These are phyloP conservation scores for Troides aeacus DNA, from an alignment of 2,888 invertebrate species.

Conservation along the genomic window DNA sequence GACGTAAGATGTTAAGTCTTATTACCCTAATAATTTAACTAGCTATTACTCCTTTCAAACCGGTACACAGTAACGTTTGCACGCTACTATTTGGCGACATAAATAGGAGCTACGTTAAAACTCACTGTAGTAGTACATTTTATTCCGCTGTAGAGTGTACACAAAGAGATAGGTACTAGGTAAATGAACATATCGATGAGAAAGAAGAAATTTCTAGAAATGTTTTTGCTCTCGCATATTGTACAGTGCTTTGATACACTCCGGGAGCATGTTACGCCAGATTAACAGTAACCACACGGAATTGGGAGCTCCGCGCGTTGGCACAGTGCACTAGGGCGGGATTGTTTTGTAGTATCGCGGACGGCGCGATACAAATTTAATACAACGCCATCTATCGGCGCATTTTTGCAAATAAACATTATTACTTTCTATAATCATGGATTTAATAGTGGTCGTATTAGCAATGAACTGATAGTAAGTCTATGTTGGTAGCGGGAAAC, in stretches of 20 bases:
- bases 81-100: no score
- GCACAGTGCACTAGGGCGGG: slow-evolving; percentile 15
- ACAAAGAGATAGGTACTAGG: not conserved
- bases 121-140: no score
- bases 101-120: no score
- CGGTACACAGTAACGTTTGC: no score
- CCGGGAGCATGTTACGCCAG: slow-evolving; percentile 2
- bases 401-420: not conserved
- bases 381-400: not conserved
- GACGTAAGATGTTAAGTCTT: no score
- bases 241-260: not conserved
- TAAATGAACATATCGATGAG: not conserved
- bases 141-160: not conserved
- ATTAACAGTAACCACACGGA: slow-evolving; percentile 25
- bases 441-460: no score
- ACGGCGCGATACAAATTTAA: not conserved
- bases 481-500: no score
- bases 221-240: not conserved
- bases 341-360: not conserved
- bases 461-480: no score
- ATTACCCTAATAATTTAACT: no score
- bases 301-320: slow-evolving; percentile 23
- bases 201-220: not conserved
- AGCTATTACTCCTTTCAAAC: no score
- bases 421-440: no score